phyloP scores from a whole-genome alignment of 2,797 vertebrate species.

The Ceryle rudis region DNA sequence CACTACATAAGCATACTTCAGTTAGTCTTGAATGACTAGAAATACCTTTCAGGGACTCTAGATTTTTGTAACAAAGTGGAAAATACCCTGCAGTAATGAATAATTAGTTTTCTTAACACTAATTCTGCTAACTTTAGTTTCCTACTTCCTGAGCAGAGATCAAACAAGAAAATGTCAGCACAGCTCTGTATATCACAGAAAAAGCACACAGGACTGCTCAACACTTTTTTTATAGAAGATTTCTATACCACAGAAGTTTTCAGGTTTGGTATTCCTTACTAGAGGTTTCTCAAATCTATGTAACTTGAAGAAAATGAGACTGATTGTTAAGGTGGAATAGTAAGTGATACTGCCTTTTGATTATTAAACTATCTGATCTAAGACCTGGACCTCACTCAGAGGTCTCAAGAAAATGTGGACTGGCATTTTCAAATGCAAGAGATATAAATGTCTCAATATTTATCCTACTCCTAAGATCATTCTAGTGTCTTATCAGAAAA shows the following conservation, averaged over 20 bases:
- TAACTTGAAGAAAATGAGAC: not conserved
- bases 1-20: not conserved
- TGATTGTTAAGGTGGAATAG: not conserved
- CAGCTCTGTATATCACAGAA: not conserved
- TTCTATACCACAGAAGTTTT: too few species aligned
- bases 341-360: not conserved
- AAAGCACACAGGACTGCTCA: not conserved
- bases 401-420: not conserved
- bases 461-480: not conserved
- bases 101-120: not conserved
- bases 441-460: not conserved
- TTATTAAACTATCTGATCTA: not conserved
- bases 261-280: not conserved
- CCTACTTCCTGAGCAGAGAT: not conserved
- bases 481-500: not conserved
- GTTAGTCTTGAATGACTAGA: not conserved
- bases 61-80: not conserved
- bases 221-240: too few species aligned
- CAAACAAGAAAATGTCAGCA: not conserved
- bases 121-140: not conserved
- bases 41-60: not conserved
- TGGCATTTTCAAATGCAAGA: not conserved
- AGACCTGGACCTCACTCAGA: not conserved
- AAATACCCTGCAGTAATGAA: not conserved
- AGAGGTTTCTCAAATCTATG: not conserved